Conservation (phyloP, 2,888 invertebrate species). For the Sphecodes monilicornis region DNA sequence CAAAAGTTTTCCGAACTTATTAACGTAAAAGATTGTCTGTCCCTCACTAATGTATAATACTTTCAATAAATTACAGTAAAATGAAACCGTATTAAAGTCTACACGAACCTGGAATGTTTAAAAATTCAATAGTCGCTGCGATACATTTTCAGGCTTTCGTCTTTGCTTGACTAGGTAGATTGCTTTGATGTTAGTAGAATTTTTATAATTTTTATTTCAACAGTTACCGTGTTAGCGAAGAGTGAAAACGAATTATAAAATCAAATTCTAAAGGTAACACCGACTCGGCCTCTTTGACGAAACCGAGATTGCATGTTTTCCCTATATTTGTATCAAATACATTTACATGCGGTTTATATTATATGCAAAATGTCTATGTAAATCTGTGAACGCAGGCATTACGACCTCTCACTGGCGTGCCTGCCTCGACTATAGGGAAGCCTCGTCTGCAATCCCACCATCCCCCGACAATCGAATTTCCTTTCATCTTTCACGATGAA, state of each 20-base stretch:
- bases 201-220: background rate
- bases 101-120: background rate
- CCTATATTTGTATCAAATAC: background rate
- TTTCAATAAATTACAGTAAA: background rate
- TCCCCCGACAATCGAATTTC: constrained; percentile 42
- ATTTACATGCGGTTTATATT: constrained; percentile 3
- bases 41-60: too few species aligned
- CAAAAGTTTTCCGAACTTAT: background rate
- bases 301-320: background rate
- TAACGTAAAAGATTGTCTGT: too few species aligned
- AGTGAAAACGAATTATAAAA: background rate
- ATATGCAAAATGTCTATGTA: constrained; percentile 28
- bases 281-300: background rate
- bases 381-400: constrained; percentile 22
- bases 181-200: background rate
- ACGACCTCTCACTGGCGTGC: constrained; percentile 16
- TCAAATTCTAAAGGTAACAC: background rate
- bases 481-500: constrained; percentile 52
- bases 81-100: background rate
- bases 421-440: background rate
- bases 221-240: background rate
- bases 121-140: background rate
- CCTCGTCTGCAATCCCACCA: constrained; percentile 35
- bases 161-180: background rate
- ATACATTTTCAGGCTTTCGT: background rate